Evolutionary conservation across 1,140 invertebrate species (phyloP).

Genomic region (Sycophaga agraensis): DNA sequence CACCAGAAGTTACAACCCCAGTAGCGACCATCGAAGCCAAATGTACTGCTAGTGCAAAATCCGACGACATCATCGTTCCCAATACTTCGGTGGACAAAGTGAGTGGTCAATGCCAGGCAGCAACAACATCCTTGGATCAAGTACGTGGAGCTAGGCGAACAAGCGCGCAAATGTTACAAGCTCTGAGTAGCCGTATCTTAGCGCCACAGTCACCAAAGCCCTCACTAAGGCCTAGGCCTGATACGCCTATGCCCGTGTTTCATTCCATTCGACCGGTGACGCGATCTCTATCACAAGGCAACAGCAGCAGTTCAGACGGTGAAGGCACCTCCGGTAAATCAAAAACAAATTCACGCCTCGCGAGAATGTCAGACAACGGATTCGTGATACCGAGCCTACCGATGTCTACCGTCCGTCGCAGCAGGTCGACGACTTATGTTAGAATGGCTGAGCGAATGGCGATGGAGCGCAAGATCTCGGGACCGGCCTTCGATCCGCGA

Average conservation of each 20-base stretch:
- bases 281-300: conserved; percentile 4
- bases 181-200: background rate
- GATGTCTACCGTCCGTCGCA: conserved; percentile 1
- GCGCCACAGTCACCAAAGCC: conserved; percentile 7
- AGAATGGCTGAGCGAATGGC: conserved; percentile 14
- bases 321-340: background rate
- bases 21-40: background rate
- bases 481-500: background rate
- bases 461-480: conserved; percentile 6
- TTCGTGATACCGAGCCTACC: conserved; percentile 26
- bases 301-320: conserved; percentile 4
- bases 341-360: conserved; percentile 7
- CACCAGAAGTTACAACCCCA: background rate
- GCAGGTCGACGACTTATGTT: conserved; percentile 16
- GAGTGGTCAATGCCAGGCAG: background rate
- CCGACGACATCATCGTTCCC: background rate
- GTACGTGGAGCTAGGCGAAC: background rate
- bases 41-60: background rate
- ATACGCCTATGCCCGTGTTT: conserved; percentile 31
- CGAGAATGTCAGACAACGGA: conserved; percentile 23
- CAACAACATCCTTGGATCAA: background rate
- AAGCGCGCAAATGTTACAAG: conserved; percentile 9
- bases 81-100: background rate
- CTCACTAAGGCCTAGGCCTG: conserved; percentile 26
- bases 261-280: conserved; percentile 8